Evolutionary conservation across 2,113 vertebrate genomes (phyloP), one percentile per base, ranked within the genome.

Genomic region (Echinops telfairi): DNA sequence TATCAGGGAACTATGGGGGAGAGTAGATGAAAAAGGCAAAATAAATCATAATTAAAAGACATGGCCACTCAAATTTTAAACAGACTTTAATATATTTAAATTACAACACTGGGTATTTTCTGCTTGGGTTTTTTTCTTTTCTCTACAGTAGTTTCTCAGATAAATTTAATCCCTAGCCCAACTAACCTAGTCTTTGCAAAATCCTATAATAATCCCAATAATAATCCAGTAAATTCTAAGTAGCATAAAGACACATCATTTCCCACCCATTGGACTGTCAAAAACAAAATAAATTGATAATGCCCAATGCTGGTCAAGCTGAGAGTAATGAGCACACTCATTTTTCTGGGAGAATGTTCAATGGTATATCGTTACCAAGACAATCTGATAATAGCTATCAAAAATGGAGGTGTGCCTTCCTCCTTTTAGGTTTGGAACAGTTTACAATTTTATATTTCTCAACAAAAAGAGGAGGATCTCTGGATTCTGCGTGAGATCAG

Each of bases 1-100:
- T 94, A 91, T 97, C 95, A 11, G 98, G 98, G 95, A 98, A 98
- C 98, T 98, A 92, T 91, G 90, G 43, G 19, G 38, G 6, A 15
- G 22, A 68, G 53, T 68, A 71, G 64, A 86, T 15, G 36, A 75
- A 58, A 12, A 12, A 62, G 25, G 23, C 89, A 36, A 6, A 71
- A 16, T 1, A 1, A 27, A 77, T 70, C 64, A 31, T 20, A 53
- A 60, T 64, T 36, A 82, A 85, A 83, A 12, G 31, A 36, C n/a
- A 9, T 60, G 38, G 77, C 16, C 58, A 36, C 27, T 38, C 1
- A 36, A 58, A 83, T 38, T 33, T 76, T 71, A 83, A 36, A 66
- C 80, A 29, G 80, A 76, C 14, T 58, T 79, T 80, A 78, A 77
- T 90, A 14, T 12, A 4, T 3, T 79, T 90, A 82, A 77, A 93